Evolutionary conservation across 1,140 invertebrate genomes (phyloP).

Genomic region (Holcopasites calliopsidis): DNA sequence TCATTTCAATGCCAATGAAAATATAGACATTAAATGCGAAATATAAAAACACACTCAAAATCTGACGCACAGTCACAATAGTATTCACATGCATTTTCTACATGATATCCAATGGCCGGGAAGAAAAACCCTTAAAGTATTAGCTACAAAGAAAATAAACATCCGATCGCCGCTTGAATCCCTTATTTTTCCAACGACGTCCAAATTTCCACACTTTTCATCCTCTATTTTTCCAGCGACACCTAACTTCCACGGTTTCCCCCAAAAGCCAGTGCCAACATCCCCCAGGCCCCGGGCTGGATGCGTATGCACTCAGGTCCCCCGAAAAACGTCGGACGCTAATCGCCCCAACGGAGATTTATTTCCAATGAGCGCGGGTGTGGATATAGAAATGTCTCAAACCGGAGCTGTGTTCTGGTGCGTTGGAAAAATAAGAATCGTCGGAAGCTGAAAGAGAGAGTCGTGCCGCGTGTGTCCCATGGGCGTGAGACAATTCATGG

Average conservation of each 20-base stretch:
- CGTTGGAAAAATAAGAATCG: conserved; percentile 44
- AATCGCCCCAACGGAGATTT: background rate
- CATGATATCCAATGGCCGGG: too few relatives aligned
- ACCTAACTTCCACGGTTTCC: background rate
- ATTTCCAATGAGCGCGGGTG: background rate
- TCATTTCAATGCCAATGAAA: too few relatives aligned
- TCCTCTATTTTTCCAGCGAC: background rate
- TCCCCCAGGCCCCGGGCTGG: too few relatives aligned
- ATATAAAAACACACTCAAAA: too few relatives aligned
- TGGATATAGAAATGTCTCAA: conserved; percentile 6
- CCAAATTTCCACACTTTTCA: background rate
- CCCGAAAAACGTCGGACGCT: background rate
- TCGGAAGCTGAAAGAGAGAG: conserved; percentile 11
- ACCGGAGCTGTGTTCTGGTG: background rate
- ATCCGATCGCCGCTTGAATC: too few relatives aligned
- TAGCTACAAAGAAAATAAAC: too few relatives aligned
- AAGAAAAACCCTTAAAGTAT: too few relatives aligned
- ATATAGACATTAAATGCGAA: too few relatives aligned
- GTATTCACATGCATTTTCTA: too few relatives aligned
- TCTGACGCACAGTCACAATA: too few relatives aligned
- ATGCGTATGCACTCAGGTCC: too few relatives aligned
- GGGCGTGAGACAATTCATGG: conserved; percentile 61
- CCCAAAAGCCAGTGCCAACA: background rate
- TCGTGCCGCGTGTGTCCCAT: conserved; percentile 14
- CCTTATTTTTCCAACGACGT: too few relatives aligned